These are phyloP conservation scores for Zaprionus lachaisei DNA, from an alignment of 1,140 invertebrate species.

Conservation along the genomic window DNA sequence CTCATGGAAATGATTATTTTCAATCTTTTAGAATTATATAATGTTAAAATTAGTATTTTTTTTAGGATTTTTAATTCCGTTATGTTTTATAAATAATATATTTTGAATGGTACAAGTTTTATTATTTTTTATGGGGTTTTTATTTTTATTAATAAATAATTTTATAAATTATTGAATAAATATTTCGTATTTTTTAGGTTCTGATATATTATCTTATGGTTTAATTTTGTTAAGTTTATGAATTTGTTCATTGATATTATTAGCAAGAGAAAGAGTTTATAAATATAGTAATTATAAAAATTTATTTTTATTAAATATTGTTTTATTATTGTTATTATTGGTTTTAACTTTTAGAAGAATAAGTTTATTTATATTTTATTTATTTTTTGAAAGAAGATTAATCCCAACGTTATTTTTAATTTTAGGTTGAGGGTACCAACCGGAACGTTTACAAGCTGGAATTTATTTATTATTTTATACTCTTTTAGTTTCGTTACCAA, in stretches of 20 bases:
- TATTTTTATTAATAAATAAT: no score
- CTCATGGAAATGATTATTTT: no score
- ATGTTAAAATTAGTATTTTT: no score
- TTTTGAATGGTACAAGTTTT: no score
- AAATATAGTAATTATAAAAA: slow-evolving; percentile 84
- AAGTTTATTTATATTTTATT: slow-evolving; percentile 37
- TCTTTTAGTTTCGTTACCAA: slow-evolving; percentile 87
- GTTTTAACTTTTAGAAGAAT: slow-evolving; percentile 49
- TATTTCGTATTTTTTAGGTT: slow-evolving; percentile 84
- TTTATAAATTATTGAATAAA: slow-evolving; percentile 31
- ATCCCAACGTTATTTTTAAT: slow-evolving; percentile 78
- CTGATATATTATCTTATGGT: slow-evolving; percentile 84
- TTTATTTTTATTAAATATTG: slow-evolving; percentile 86
- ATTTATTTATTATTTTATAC: slow-evolving; percentile 88
- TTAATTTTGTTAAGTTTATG: slow-evolving; percentile 16
- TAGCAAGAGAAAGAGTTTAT: slow-evolving; percentile 84
- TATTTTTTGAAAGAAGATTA: slow-evolving; percentile 53
- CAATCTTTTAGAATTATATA: no score
- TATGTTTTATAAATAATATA: no score
- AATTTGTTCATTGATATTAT: no score
- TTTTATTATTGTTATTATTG: slow-evolving; percentile 86
- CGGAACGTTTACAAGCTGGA: no score
- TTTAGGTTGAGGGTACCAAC: no score
- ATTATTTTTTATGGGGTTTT: no score
- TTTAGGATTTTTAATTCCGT: no score